Evolutionary conservation across 2,113 vertebrate species (phyloP).

Genomic region (Sinosuthora webbiana): DNA sequence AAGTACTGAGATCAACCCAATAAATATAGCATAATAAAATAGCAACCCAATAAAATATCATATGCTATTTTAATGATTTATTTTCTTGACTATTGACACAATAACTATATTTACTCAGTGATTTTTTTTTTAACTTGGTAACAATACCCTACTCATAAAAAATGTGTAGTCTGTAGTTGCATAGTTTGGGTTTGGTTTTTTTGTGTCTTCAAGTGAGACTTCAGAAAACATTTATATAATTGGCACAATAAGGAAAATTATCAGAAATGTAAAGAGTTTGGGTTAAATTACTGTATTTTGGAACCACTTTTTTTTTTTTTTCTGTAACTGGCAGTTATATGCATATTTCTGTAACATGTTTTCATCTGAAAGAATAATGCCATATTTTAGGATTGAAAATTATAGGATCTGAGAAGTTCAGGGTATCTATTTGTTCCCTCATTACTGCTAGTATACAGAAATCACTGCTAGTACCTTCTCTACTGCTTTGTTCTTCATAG

Average conservation of each 20-base stretch:
- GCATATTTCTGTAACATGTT: background rate
- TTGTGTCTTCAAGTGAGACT: background rate
- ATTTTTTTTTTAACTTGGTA: background rate
- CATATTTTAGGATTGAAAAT: background rate
- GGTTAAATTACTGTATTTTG: background rate
- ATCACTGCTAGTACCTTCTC: background rate
- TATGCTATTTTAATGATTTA: background rate
- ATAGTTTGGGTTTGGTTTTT: background rate
- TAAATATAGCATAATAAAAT: background rate
- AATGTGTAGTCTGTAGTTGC: background rate
- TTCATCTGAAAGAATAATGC: background rate
- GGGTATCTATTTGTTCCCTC: background rate
- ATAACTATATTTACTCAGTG: background rate
- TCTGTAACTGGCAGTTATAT: background rate
- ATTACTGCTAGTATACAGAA: background rate
- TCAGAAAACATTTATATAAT: background rate
- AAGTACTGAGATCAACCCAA: background rate
- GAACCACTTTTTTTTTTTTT: background rate
- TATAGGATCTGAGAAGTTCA: background rate
- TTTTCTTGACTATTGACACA: background rate
- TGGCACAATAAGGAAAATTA: background rate
- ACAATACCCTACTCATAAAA: background rate
- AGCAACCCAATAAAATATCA: background rate
- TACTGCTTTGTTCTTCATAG: background rate
- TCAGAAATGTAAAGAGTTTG: background rate